phyloP scores from a whole-genome alignment of 2,888 invertebrate species.

The Meliscaeva auricollis region DNA sequence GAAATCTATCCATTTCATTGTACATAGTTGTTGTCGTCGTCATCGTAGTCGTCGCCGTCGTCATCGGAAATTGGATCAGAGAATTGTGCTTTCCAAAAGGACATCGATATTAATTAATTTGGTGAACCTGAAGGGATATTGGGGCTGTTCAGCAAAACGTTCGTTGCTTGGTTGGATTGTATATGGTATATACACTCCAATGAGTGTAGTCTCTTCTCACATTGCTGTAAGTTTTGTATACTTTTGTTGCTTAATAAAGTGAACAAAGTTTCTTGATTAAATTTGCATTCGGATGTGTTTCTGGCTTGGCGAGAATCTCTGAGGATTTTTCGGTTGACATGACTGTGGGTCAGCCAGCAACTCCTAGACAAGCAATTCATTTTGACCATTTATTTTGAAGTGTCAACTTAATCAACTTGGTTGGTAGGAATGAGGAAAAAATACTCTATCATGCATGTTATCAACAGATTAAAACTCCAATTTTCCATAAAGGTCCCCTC shows the following conservation, averaged over 20 bases:
- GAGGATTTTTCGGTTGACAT: conserved; percentile 64
- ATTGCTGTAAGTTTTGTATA: conserved; percentile 49
- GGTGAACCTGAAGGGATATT: conserved; percentile 70
- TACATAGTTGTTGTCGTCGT: conserved; percentile 61
- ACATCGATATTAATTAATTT: conserved; percentile 76
- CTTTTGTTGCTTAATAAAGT: conserved; percentile 61
- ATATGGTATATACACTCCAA: conserved; percentile 20
- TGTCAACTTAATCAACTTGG: not conserved
- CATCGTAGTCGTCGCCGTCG: conserved; percentile 63
- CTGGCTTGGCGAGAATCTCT: conserved; percentile 54
- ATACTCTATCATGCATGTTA: no score
- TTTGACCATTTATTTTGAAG: conserved; percentile 7
- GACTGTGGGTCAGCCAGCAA: not conserved
- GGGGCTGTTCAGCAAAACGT: conserved; percentile 58
- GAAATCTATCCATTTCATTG: conserved; percentile 63
- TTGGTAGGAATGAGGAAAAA: not conserved
- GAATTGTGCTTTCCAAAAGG: conserved; percentile 76
- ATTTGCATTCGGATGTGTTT: conserved; percentile 69
- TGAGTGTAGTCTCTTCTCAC: not conserved
- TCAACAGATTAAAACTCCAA: no score
- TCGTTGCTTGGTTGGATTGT: conserved; percentile 2
- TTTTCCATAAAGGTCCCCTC: no score
- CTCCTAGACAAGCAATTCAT: conserved; percentile 38
- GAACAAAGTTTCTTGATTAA: conserved; percentile 75
- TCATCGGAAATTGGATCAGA: conserved; percentile 75